Percentiles rank a stretch among this genome's conserved stretches.
These are phyloP conservation scores for Vombatus ursinus DNA, from an alignment of 2,113 vertebrate species.

Conservation along the genomic window DNA sequence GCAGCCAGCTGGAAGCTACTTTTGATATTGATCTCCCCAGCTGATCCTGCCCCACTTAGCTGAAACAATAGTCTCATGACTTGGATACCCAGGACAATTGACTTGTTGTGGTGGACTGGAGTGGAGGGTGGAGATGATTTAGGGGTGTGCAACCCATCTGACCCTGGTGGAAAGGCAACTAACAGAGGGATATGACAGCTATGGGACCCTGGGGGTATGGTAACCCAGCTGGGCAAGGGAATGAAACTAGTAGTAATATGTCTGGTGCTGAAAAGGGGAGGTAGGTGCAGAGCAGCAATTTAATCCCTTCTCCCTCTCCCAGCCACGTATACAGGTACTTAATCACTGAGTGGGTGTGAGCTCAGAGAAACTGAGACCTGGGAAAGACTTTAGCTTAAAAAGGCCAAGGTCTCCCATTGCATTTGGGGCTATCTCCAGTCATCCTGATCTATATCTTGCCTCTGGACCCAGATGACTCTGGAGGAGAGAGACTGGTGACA, in stretches of 20 bases:
- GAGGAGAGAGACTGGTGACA: too few relatives aligned
- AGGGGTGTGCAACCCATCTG: not conserved
- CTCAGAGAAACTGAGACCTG: too few relatives aligned
- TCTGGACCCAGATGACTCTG: too few relatives aligned
- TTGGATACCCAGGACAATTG: not conserved
- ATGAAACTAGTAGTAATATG: not conserved
- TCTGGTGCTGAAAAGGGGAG: not conserved
- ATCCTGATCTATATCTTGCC: too few relatives aligned
- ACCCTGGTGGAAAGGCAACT: not conserved
- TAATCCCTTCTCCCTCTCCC: not conserved
- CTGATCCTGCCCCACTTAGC: not conserved
- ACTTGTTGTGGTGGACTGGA: not conserved
- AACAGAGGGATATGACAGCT: not conserved
- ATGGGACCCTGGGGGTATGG: not conserved
- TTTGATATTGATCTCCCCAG: not conserved
- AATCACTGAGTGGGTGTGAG: too few relatives aligned
- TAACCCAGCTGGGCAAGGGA: not conserved
- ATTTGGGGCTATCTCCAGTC: too few relatives aligned
- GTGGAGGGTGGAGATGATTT: not conserved
- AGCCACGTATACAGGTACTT: not conserved
- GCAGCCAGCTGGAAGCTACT: not conserved
- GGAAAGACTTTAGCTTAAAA: too few relatives aligned
- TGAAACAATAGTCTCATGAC: not conserved
- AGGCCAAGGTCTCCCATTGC: too few relatives aligned
- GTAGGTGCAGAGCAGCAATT: not conserved